A percentile compares a stretch with the other conserved stretches of the same genome.
These are phyloP conservation scores for Nymphalis io DNA, from an alignment of 1,140 invertebrate genomes.

Conservation along the genomic window DNA sequence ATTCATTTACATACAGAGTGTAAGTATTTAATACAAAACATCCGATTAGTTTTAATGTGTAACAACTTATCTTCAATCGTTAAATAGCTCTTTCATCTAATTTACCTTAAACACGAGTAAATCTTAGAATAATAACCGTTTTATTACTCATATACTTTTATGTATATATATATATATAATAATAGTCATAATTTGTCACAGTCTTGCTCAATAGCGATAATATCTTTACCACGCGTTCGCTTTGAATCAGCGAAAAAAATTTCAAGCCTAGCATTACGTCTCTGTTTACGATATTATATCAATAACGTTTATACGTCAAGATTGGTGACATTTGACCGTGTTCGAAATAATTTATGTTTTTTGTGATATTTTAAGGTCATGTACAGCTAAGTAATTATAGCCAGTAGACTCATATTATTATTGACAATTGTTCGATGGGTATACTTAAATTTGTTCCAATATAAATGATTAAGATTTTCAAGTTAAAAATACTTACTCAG, in stretches of 20 bases:
- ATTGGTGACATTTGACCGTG: neutral
- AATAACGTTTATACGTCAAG: slow-evolving; percentile 10
- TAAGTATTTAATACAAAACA: no score
- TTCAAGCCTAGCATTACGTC: slow-evolving; percentile 1
- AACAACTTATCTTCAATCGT: no score
- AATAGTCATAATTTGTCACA: slow-evolving; percentile 12
- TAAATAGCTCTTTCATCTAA: no score
- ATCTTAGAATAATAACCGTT: neutral
- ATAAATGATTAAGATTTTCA: no score
- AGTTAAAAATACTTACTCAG: no score
- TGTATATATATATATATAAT: neutral
- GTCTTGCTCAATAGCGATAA: slow-evolving; percentile 28
- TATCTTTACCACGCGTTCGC: slow-evolving; percentile 28
- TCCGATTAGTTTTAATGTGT: no score
- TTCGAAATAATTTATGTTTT: neutral
- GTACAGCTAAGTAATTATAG: no score
- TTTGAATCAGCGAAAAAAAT: slow-evolving; percentile 33
- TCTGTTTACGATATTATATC: slow-evolving; percentile 9
- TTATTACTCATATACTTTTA: neutral
- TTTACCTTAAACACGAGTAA: no score
- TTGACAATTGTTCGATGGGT: no score
- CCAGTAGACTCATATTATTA: no score
- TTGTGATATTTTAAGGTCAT: neutral
- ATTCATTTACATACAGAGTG: no score
- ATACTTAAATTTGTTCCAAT: no score